Evolutionary conservation across 1,140 invertebrate species (phyloP).

Genomic region (Drosophila pandora): DNA sequence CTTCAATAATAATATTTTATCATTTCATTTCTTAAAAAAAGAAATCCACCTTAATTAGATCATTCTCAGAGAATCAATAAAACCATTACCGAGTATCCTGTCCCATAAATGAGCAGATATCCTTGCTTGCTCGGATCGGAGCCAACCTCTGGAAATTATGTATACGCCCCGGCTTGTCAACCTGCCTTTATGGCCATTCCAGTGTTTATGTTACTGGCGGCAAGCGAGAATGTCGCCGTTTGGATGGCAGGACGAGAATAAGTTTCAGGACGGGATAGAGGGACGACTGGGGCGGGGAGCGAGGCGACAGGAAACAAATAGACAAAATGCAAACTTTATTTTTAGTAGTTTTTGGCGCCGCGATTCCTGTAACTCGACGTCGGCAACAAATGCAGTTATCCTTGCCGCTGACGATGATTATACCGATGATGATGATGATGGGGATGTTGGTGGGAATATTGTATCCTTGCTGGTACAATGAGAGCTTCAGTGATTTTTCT

Average conservation of each 20-base stretch:
- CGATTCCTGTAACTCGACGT: constrained; percentile 56
- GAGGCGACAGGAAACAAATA: constrained; percentile 75
- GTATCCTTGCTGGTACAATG: constrained; percentile 17
- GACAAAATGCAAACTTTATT: constrained; percentile 80
- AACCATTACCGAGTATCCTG: too few species aligned
- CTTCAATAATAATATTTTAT: too few species aligned
- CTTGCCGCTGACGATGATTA: constrained; percentile 17
- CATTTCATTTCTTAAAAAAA: too few species aligned
- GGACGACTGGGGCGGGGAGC: constrained; percentile 38
- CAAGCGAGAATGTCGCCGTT: constrained; percentile 14
- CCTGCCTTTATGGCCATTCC: constrained; percentile 35
- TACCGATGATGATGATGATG: constrained; percentile 2
- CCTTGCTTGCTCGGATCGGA: not conserved
- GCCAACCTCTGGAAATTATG: constrained; percentile 1
- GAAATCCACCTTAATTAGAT: too few species aligned
- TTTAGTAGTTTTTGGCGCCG: constrained; percentile 80
- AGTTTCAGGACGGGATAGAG: not conserved
- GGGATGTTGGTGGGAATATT: not conserved
- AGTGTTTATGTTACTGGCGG: constrained; percentile 33
- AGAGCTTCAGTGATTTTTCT: constrained; percentile 48
- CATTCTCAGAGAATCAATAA: too few species aligned
- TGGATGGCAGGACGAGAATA: not conserved
- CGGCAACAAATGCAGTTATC: constrained; percentile 35
- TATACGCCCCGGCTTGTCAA: constrained; percentile 29
- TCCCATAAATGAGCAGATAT: too few species aligned